These are phyloP conservation scores for Agrotis clavis DNA, from an alignment of 2,888 invertebrate species.

Conservation along the genomic window DNA sequence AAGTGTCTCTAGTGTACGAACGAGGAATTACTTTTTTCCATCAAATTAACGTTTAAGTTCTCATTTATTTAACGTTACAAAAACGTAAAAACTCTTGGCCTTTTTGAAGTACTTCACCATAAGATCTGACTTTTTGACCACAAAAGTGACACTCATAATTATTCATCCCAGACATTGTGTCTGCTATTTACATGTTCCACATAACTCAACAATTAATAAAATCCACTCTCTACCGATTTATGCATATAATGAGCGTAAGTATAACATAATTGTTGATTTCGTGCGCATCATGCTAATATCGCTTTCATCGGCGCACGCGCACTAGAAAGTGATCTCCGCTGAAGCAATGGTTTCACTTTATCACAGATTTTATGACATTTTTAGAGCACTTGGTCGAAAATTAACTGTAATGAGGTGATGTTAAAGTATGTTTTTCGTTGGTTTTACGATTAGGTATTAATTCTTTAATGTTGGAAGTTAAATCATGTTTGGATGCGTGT, in stretches of 20 bases:
- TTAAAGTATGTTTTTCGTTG: constrained; percentile 39
- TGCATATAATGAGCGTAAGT: constrained; percentile 50
- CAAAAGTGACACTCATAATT: neutral
- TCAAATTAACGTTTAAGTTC: no score
- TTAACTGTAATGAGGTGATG: neutral
- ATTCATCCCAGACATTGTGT: no score
- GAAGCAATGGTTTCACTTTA: constrained; percentile 67
- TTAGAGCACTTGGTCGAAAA: constrained; percentile 17
- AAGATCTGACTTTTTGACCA: no score
- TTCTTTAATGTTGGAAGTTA: constrained; percentile 15
- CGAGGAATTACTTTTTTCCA: no score
- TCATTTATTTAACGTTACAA: no score
- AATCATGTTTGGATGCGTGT: constrained; percentile 5
- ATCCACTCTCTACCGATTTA: constrained; percentile 56
- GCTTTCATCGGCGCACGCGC: constrained; percentile 71
- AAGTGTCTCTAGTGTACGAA: no score
- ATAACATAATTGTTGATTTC: constrained; percentile 65
- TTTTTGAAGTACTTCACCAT: no score
- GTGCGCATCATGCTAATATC: constrained; percentile 71
- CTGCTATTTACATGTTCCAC: no score
- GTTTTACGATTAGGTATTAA: constrained; percentile 17
- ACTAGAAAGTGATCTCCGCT: constrained; percentile 73
- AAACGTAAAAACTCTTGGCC: no score
- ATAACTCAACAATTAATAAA: constrained; percentile 31
- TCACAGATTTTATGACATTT: constrained; percentile 51